Evolutionary conservation across 2,113 vertebrate genomes (phyloP).

Genomic region (Vicugna pacos): DNA sequence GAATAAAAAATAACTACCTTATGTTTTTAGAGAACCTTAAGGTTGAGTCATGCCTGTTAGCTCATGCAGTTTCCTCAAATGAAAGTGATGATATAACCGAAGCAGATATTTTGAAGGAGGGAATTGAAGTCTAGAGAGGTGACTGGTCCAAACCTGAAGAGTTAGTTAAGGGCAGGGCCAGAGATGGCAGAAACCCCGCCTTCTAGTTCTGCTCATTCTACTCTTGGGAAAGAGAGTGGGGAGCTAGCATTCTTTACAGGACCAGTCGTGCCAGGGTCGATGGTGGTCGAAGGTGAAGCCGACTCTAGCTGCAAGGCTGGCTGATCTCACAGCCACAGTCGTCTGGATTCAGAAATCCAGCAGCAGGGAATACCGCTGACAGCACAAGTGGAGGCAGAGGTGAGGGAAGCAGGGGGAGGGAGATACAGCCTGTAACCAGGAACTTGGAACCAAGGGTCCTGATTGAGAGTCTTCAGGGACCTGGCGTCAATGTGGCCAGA

Average conservation of each 20-base stretch:
- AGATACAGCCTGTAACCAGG: background rate
- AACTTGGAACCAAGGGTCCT: background rate
- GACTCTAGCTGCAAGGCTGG: background rate
- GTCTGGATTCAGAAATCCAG: background rate
- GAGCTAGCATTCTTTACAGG: background rate
- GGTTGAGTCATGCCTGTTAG: background rate
- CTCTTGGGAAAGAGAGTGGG: background rate
- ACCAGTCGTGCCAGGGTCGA: background rate
- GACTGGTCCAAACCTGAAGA: background rate
- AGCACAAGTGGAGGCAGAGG: background rate
- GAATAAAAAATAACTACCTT: background rate
- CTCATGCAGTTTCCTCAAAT: background rate
- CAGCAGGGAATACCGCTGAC: background rate
- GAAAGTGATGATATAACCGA: background rate
- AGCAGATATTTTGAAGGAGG: conserved; percentile 18
- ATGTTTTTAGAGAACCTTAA: background rate
- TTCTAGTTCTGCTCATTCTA: background rate
- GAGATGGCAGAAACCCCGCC: background rate
- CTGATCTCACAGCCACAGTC: background rate
- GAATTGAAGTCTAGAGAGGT: background rate
- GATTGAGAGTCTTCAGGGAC: background rate
- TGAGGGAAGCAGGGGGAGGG: background rate
- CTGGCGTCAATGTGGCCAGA: background rate
- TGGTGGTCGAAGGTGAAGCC: background rate
- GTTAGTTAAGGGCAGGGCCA: background rate